Evolutionary conservation across 2,888 invertebrate genomes (phyloP).

Genomic region (Eurois occulta): DNA sequence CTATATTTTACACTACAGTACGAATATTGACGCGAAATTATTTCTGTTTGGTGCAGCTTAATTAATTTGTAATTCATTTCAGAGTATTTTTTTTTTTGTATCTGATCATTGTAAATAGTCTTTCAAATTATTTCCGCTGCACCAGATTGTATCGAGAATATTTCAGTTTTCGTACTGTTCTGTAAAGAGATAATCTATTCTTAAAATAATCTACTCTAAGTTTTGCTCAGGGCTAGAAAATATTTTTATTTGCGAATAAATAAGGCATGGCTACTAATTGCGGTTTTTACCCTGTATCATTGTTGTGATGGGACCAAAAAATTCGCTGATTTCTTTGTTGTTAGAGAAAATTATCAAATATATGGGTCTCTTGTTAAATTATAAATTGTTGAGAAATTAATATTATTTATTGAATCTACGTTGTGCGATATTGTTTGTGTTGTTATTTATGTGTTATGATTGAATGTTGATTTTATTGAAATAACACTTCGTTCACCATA

Average conservation of each 20-base stretch:
- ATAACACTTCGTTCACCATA: background rate
- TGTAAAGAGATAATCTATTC: background rate
- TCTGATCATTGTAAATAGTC: background rate
- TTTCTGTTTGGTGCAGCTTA: background rate
- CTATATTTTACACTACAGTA: background rate
- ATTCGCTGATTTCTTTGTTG: conserved; percentile 69
- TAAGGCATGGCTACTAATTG: conserved; percentile 50
- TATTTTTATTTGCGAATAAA: conserved; percentile 34
- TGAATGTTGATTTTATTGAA: background rate
- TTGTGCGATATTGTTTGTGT: conserved; percentile 52
- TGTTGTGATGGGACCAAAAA: conserved; percentile 81
- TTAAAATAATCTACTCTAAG: conserved; percentile 25
- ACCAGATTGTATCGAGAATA: background rate
- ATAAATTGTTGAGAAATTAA: conserved; percentile 32
- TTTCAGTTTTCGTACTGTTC: conserved; percentile 18
- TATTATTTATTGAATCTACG: conserved; percentile 24
- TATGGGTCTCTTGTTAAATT: conserved; percentile 58
- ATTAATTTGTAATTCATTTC: background rate
- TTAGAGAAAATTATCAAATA: conserved; percentile 43
- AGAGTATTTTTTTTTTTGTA: background rate
- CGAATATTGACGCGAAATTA: background rate
- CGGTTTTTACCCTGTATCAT: conserved; percentile 65
- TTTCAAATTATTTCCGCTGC: background rate
- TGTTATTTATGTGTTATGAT: background rate
- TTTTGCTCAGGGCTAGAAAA: conserved; percentile 47